Evolutionary conservation across 2,888 invertebrate genomes (phyloP), one percentile per base, ranked within the genome.

Genomic region (Dicycla oo): DNA sequence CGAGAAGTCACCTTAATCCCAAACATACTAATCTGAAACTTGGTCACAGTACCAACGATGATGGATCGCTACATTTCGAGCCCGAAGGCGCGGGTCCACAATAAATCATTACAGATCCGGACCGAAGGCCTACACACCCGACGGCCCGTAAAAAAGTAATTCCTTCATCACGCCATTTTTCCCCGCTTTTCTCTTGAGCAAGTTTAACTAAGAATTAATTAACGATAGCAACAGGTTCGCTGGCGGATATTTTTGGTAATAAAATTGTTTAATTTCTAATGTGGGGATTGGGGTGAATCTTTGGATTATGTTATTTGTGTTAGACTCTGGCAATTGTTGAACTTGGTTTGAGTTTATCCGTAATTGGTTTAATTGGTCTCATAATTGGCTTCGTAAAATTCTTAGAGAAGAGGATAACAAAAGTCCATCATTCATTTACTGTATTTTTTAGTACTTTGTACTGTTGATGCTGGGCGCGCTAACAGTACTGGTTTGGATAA

Each of bases 81-180:
- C 84, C 85, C 86, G 86, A 87, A 90, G 90, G 90, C 91, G 86
- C 82, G 84, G 84, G 82, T 81, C 84, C 73, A 84, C 88, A 75
- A 93, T 94, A 93, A 93, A 94, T 94, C 93, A 93, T 91, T 84
- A 73, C 82, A 82, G 73, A 75, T 73, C 75, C 77, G 38, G 74
- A 64, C 60, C 69, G 51, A 75, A 75, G 81, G 75, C 84, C 89
- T 75, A 76, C 74, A 43, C 26, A 57, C 61, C 38, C 69, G 74
- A 38, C 88, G 86, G 84, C 79, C 87, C 88, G 88, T 89, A 90
- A 92, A 84, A 78, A 91, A 91, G 90, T 88, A 90, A 91, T 91
- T 90, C 86, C 84, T 87, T 84, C 84, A 81, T 84, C 84, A 80
- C 83, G 82, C 78, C 68, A 81, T 83, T 86, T 87, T 89, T 84